Evolutionary conservation across 2,888 invertebrate species (phyloP).

Genomic region (Agrotis ipsilon): DNA sequence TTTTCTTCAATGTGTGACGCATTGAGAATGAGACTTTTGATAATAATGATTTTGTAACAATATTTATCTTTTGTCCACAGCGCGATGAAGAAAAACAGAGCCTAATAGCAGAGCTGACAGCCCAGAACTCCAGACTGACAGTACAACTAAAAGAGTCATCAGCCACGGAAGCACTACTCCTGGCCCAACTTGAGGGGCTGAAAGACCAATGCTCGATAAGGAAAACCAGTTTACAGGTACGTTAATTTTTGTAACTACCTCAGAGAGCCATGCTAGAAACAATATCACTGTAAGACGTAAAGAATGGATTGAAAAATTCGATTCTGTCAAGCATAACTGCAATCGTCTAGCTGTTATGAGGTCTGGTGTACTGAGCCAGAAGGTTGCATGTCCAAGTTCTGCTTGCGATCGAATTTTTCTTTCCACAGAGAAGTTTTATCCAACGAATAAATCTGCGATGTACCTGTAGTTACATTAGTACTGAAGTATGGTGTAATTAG

Average conservation of each 20-base stretch:
- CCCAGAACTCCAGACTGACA: constrained; percentile 97
- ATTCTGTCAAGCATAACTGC: too few relatives aligned
- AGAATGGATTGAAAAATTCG: too few relatives aligned
- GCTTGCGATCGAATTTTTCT: too few relatives aligned
- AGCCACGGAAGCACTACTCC: constrained; percentile 94
- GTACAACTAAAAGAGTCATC: constrained; percentile 96
- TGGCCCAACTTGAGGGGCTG: constrained; percentile 95
- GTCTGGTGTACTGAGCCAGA: too few relatives aligned
- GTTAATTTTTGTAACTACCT: background rate
- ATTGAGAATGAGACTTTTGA: too few relatives aligned
- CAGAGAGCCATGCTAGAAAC: background rate
- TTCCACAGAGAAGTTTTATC: too few relatives aligned
- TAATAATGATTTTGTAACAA: background rate
- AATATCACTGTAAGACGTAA: background rate
- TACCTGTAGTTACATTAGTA: too few relatives aligned
- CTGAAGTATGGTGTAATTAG: too few relatives aligned
- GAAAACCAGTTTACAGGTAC: constrained; percentile 93
- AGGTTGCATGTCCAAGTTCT: too few relatives aligned
- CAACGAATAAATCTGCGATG: too few relatives aligned
- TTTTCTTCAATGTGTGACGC: background rate
- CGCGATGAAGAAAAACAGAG: constrained; percentile 95
- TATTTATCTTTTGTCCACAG: constrained; percentile 76
- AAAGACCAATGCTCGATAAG: constrained; percentile 96
- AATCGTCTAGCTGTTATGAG: too few relatives aligned
- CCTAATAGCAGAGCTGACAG: constrained; percentile 95